phyloP scores from a whole-genome alignment of 2,113 vertebrate genomes.

The Aythya baeri region DNA sequence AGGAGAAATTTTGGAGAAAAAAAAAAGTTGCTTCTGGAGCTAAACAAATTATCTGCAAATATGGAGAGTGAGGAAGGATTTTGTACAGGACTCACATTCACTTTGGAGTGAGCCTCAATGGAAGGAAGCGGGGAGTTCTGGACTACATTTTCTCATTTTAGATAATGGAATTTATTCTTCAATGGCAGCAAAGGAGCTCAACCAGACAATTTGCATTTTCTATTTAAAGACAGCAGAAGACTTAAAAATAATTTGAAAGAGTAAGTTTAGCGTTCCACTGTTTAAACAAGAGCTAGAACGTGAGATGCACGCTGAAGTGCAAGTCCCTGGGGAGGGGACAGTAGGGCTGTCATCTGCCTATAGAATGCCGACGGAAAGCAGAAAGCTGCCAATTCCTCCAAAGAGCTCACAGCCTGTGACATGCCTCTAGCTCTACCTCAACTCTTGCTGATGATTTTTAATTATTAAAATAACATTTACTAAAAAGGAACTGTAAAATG shows the following conservation, averaged over 20 bases:
- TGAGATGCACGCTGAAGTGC: rapidly evolving
- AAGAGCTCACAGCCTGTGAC: no score
- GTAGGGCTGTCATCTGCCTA: background rate
- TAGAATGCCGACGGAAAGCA: background rate
- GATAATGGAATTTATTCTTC: background rate
- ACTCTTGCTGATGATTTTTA: background rate
- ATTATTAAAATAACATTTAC: background rate
- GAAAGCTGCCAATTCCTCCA: background rate
- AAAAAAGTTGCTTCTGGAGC: background rate
- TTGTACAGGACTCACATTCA: background rate
- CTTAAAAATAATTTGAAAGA: background rate
- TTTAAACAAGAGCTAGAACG: background rate
- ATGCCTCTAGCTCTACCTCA: background rate
- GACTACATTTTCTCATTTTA: background rate
- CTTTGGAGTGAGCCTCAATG: background rate
- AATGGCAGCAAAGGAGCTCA: background rate
- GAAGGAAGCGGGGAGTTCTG: background rate
- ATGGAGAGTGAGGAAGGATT: background rate
- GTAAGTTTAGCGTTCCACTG: background rate
- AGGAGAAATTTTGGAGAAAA: no score
- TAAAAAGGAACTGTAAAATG: background rate
- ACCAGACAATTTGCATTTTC: background rate
- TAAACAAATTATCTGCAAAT: background rate
- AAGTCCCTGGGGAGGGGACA: background rate
- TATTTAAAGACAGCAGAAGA: background rate